Base-by-base conservation (phyloP, 2,888 invertebrate genomes). In the Drosophila prostipennis region DNA sequence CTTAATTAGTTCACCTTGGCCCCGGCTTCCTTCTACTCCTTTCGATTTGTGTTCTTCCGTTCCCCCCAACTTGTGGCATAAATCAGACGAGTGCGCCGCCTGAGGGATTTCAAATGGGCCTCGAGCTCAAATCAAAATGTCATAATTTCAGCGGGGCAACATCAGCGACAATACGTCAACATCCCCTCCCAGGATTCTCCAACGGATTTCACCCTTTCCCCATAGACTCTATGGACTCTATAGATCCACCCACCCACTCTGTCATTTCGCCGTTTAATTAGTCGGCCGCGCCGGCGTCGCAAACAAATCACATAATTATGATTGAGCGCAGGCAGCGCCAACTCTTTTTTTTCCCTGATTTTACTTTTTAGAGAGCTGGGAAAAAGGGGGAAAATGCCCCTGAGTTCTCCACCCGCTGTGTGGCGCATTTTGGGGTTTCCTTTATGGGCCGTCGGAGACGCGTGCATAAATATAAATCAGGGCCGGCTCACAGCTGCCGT, bases 221-320 rank as follows among this genome's bases (percentile, higher is more conserved):
- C 10, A 2, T 29, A 5, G 26, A 2, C 29, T 4, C 0, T 7
- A 32, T 46, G 56, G 34, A 3, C 48, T 7, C 7, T 19, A 13
- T 13, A 19, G 32, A 46, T 46, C 46, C 73, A 72, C 72, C 64
- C 70, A 76, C 72, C 63, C 77, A 69, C 69, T 70, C 65, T 55
- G 40, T 64, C 75, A 71, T 70, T 77, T 69, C 78, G 72, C 73
- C 72, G 73, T 78, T 79, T 84, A 82, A 85, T 83, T 82, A 84
- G 88, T 84, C 67, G 63, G 70, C 48, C 69, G 45, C 65, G 64
- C 70, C 65, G 74, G 69, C 78, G 82, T 77, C 78, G 83, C 89
- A 86, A 88, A 90, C 90, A 90, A 90, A 89, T 90, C 90, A 89
- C 87, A 84, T 89, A 90, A 90, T 90, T 90, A 89, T 90, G 90